Evolutionary conservation across 2,113 vertebrate genomes (phyloP), one percentile per base, ranked within the genome.

Genomic region (Gnathonemus longibarbis): DNA sequence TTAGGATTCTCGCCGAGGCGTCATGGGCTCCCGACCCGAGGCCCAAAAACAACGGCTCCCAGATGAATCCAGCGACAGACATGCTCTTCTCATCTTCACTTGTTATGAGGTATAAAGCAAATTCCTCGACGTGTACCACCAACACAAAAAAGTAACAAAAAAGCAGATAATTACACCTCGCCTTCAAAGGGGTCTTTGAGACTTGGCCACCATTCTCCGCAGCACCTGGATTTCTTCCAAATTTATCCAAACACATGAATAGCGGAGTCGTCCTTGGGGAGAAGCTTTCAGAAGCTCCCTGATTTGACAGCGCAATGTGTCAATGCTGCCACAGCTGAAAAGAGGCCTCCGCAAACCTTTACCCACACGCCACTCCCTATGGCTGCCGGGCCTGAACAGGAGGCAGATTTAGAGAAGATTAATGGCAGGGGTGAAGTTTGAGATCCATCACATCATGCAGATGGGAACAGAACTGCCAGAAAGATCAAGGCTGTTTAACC

Each of bases 201-300:
- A 74, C 62, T 48, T 45, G 45, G 88, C 35, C 62, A 88, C 86
- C 13, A 2, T 24, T 58, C 46, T 27, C 56, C 39, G 86, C 49
- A 88, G 77, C 66, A 90, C 85, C 85, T 88, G 86, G 27, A 90
- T 88, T 87, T 66, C 85, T 80, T 90, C 50, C 50, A 84, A 80
- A 89, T 89, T 89, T 89, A 89, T 85, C 89, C 83, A 89, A 89
- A 89, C 80, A 80, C 49, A 88, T 80, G 90, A 88, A 53, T 45
- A 50, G 62, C 5, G 21, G 86, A 88, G 39, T 49, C 39, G 21
- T 88, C 85, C 90, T 53, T 87, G 48, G 86, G 90, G 85, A 53
- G 83, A 80, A 88, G 66, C 86, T 80, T 80, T 90, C 87, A 84
- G 90, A 80, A 52, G 77, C 90, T 88, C 84, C 31, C 45, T 58